phyloP scores from a whole-genome alignment of 2,888 invertebrate genomes.

The Amphipoea oculea region DNA sequence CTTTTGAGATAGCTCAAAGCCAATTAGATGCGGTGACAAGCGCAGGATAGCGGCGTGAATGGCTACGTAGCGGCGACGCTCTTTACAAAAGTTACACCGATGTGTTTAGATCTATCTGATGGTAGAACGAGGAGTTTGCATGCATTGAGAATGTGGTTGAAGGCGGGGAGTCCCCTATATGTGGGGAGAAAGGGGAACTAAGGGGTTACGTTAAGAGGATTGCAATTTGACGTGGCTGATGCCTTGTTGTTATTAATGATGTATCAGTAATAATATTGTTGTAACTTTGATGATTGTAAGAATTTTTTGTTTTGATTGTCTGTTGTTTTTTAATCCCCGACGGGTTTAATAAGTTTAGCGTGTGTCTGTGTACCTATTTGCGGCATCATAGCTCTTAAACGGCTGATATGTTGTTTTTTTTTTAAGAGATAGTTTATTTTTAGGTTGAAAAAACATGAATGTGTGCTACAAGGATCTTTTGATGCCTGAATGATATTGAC shows the following conservation, averaged over 20 bases:
- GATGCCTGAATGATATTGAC: background rate
- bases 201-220: too few relatives aligned
- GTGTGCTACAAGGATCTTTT: background rate
- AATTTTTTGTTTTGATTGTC: background rate
- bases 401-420: too few relatives aligned
- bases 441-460: background rate
- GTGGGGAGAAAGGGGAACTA: background rate
- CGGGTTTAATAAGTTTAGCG: too few relatives aligned
- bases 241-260: background rate
- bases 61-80: constrained; percentile 67
- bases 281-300: too few relatives aligned
- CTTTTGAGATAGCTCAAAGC: constrained; percentile 88
- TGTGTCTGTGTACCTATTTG: too few relatives aligned
- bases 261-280: background rate
- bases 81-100: constrained; percentile 71
- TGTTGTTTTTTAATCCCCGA: background rate
- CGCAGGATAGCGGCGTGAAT: constrained; percentile 75
- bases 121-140: constrained; percentile 42
- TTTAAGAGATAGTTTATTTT: background rate
- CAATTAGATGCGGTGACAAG: constrained; percentile 88
- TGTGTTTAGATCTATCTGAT: constrained; percentile 62
- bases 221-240: background rate
- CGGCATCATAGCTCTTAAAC: too few relatives aligned
- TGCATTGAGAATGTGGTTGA: constrained; percentile 44
- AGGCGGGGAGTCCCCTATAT: background rate